These are phyloP conservation scores for Parasteatoda lunata DNA, from an alignment of 2,888 invertebrate species.

Conservation along the genomic window DNA sequence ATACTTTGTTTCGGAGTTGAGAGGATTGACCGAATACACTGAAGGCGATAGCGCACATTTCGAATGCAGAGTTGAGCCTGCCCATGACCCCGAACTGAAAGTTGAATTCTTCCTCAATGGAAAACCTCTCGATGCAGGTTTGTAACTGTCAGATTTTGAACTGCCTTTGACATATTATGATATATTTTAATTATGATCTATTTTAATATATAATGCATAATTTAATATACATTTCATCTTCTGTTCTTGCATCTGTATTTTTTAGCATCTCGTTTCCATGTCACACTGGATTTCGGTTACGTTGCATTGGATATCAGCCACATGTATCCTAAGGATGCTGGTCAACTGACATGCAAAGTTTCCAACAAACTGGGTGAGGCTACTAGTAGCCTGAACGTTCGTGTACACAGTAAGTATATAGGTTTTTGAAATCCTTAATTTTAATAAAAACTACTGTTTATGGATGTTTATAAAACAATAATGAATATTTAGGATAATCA, in stretches of 20 bases:
- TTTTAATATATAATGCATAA: too few species aligned
- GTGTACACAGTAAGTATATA: conserved; percentile 78
- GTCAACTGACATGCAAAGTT: conserved; percentile 94
- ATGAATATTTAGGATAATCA: too few species aligned
- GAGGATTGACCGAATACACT: conserved; percentile 84
- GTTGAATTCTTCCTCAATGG: conserved; percentile 75
- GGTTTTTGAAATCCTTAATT: not conserved
- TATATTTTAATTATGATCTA: too few species aligned
- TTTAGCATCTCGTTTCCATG: conserved; percentile 90
- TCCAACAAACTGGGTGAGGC: conserved; percentile 95
- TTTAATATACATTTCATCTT: not conserved
- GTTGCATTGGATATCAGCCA: conserved; percentile 96
- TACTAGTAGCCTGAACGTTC: conserved; percentile 83
- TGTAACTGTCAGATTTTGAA: conserved; percentile 57
- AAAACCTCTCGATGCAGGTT: conserved; percentile 74
- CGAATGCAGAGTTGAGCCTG: conserved; percentile 95
- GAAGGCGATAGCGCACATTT: conserved; percentile 96
- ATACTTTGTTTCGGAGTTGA: conserved; percentile 87
- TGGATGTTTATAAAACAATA: too few species aligned
- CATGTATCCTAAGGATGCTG: conserved; percentile 96
- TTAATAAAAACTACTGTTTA: too few species aligned
- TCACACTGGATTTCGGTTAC: conserved; percentile 97
- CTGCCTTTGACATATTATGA: not conserved
- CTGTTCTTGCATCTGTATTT: conserved; percentile 1
- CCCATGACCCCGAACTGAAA: conserved; percentile 88